A percentile compares a stretch with the other conserved stretches of the same genome.
These are phyloP conservation scores for Palythoa grandiflora DNA, from an alignment of 92 coral and sea anemone genomes.

Conservation along the genomic window DNA sequence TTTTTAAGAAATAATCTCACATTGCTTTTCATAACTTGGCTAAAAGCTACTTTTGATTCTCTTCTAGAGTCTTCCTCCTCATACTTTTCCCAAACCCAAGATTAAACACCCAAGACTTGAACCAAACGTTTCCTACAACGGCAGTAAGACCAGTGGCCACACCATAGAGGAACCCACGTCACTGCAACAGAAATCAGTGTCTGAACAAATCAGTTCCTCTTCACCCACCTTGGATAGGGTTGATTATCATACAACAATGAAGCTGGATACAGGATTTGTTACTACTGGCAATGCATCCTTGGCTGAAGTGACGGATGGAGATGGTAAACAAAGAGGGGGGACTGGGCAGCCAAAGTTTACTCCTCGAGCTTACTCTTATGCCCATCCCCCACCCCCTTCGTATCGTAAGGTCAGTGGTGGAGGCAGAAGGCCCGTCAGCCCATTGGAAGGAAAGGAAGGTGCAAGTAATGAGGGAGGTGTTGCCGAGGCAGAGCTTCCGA, in stretches of 20 bases:
- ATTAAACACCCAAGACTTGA: constrained; percentile 73
- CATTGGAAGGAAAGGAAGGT: constrained; percentile 67
- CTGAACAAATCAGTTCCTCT: constrained; percentile 59
- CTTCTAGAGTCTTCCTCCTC: constrained; percentile 9
- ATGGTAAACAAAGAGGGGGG: constrained; percentile 67
- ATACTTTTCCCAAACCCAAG: constrained; percentile 41
- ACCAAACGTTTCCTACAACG: constrained; percentile 69
- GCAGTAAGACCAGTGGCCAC: constrained; percentile 64
- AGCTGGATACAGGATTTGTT: constrained; percentile 53
- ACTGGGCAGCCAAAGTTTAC: constrained; percentile 65
- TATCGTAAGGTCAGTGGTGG: constrained; percentile 78
- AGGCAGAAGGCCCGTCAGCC: constrained; percentile 65
- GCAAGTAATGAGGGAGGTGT: constrained; percentile 52
- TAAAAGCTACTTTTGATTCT: no score
- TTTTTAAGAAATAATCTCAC: no score
- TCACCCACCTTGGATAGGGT: constrained; percentile 66
- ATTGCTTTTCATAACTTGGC: no score
- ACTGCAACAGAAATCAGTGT: background rate
- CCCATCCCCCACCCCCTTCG: constrained; percentile 99
- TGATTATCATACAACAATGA: constrained; percentile 52
- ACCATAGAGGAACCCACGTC: constrained; percentile 70
- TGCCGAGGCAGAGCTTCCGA: constrained; percentile 54
- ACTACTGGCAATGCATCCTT: constrained; percentile 55
- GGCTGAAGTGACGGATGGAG: constrained; percentile 61
- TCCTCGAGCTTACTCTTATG: constrained; percentile 92